These are phyloP conservation scores for Malacoraja senta DNA, from an alignment of 2,797 vertebrate species.

Conservation along the genomic window DNA sequence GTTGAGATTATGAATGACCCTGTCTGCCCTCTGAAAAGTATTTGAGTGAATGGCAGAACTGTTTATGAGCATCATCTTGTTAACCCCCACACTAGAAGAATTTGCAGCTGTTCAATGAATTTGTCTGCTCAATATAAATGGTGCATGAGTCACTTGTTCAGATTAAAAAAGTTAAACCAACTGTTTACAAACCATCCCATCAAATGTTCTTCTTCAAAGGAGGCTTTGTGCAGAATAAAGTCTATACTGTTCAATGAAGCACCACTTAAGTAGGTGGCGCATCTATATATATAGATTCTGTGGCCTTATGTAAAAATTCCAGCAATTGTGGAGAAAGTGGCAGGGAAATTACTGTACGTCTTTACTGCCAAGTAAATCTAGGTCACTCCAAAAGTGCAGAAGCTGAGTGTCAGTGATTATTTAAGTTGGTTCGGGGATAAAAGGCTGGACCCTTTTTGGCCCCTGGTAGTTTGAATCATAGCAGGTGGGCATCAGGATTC, in stretches of 20 bases:
- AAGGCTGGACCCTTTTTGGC: no score
- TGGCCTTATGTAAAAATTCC: neutral
- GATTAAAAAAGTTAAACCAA: neutral
- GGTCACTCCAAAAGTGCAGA: no score
- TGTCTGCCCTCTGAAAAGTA: neutral
- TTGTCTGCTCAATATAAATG: conserved; percentile 22
- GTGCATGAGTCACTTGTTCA: neutral
- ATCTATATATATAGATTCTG: neutral
- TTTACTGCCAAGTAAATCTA: neutral
- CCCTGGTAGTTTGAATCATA: no score
- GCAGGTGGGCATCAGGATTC: no score
- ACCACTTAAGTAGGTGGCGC: no score
- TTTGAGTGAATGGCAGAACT: neutral
- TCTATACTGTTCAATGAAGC: no score
- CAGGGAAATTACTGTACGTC: neutral
- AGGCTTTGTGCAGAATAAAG: no score
- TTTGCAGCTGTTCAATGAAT: conserved; percentile 30
- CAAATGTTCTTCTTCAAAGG: no score
- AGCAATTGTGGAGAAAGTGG: no score
- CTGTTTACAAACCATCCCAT: no score
- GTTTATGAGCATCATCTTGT: neutral
- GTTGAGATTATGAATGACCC: conserved; percentile 14
- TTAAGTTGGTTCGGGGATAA: no score
- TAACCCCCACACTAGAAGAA: conserved; percentile 12
- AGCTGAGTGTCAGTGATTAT: no score